Evolutionary conservation across 1,140 invertebrate species (phyloP), one percentile per base, ranked within the genome.

Genomic region (Papilio dardanus): DNA sequence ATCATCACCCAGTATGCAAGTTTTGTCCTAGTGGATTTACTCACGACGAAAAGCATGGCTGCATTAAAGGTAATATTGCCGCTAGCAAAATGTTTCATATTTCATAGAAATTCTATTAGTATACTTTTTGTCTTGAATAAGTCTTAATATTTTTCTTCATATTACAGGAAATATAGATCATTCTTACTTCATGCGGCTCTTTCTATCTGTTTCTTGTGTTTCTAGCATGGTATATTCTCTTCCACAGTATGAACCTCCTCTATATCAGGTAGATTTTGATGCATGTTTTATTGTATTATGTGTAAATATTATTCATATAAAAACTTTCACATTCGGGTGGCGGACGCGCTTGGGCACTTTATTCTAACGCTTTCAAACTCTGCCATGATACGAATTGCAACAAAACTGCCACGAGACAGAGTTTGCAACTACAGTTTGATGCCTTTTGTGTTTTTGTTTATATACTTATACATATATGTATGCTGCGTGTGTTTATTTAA

Each of bases 1-100:
- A 98, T 94, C 97, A 98, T 95, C 97, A 96, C 94, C 96, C 97
- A 80, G 96, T 97, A 92, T 98, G 97, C 96, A 97, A 98, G 96
- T 98, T 98, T 95, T 98, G 97, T 95, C 97, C 97, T 87, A 95
- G 95, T 93, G 97, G 97, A 95, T 98, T 97, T 95, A 96, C 96
- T 94, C 95, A 96, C 93, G 97, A 98, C 94, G 95, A 96, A 92
- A 96, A 96, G 95, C 97, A 97, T 95, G 97, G 97, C 96, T 98
- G 97, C 95, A 96, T 97, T 94, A 97, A 98, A 98, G 97, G 97
- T 98, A 98, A 97, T 89, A 86, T 76, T 78, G 82, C 76, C 79
- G 78, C 85, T 83, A 88, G 74, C 79, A 85, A 79, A 86, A 84
- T 80, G 68, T 79, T 77, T 77, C 84, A 83, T 87, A 86, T 86